Evolutionary conservation across 2,113 vertebrate species (phyloP).

Genomic region (Myotis davidii): DNA sequence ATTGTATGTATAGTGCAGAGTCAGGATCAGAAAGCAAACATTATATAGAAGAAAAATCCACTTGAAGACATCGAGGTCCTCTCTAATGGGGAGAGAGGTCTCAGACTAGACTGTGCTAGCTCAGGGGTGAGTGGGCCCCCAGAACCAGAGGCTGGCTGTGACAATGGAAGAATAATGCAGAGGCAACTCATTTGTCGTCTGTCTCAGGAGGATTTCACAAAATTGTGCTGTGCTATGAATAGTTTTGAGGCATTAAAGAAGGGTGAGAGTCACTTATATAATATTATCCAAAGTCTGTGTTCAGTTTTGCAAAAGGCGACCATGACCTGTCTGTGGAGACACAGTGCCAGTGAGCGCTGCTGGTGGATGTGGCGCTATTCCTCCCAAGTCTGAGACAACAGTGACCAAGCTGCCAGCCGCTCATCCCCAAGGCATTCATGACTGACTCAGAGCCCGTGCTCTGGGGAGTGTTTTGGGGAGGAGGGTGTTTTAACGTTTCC

Average conservation of each 20-base stretch:
- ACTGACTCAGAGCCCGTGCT: neutral
- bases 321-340: too few relatives aligned
- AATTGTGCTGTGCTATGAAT: neutral
- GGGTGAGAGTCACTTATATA: neutral
- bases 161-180: rapidly evolving
- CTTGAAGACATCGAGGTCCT: neutral
- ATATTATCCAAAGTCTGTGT: neutral
- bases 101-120: rapidly evolving
- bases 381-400: too few relatives aligned
- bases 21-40: neutral
- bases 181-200: neutral
- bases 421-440: too few relatives aligned
- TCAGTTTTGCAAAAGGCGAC: neutral
- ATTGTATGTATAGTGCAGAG: neutral
- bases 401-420: neutral
- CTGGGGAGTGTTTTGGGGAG: neutral
- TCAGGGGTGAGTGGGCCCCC: rapidly evolving
- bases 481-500: neutral
- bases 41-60: neutral
- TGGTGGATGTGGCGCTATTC: rapidly evolving
- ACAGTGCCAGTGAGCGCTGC: rapidly evolving
- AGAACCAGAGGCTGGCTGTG: neutral
- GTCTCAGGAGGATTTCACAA: neutral
- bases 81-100: neutral
- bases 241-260: neutral